Base-by-base conservation (phyloP, 2,797 vertebrate species). In the Vultur gryphus region DNA sequence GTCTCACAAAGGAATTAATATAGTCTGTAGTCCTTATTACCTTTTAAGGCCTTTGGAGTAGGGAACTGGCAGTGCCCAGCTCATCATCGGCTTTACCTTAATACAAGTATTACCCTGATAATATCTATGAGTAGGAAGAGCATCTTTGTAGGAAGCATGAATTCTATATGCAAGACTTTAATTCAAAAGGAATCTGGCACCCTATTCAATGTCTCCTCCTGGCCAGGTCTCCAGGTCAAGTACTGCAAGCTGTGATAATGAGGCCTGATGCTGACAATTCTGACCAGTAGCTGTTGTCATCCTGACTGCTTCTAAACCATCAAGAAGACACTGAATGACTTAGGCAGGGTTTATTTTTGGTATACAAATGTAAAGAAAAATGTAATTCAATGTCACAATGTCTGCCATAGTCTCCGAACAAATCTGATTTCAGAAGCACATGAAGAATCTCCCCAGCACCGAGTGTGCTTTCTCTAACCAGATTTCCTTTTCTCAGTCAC, bases 231-330 rank as follows among this genome's bases (percentile, higher is more conserved):
- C 37, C 82, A 52, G 89, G 96, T 96, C 95, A 97, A 97, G 82
- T 96, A 96, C 96, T 96, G 93, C 82, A 39, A 96, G 96, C 93
- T 96, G 96, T 93, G 93, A 97, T 93, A 97, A 96, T 82, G 44
- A 95, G 79, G 69, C 91, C 93, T 66, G 84, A 79, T 92, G 70
- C 93, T 97, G 93, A 95, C 95, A 94, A 94, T 86, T 86, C 89
- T 90, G 89, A 97, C 96, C 95, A 96, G 84, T 70, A 96, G 94
- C 94, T 96, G 92, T 94, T 96, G 95, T 96, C 97, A 96, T 96
- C 73, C 87, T 87, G 92, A 92, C 96, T 88, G 86, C 73, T 84
- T 76, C 92, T 79, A 96, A 96, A 92, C 77, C 73, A 71, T 95
- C 95, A 95, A 76, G 72, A 94, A 82, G 89, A 97, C 19, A 54